Base-by-base conservation (phyloP, 2,888 invertebrate genomes). In the Mimachlamys varia region DNA sequence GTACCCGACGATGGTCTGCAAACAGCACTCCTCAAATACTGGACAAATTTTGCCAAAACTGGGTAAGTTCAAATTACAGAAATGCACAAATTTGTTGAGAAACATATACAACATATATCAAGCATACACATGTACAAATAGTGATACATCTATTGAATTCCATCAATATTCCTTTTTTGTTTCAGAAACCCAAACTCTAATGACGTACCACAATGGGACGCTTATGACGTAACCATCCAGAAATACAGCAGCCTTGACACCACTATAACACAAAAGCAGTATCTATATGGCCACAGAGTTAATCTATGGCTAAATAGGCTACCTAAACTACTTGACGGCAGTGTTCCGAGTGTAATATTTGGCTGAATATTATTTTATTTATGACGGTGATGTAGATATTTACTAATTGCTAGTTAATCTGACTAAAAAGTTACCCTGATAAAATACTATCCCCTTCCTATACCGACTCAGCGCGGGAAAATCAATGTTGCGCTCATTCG, bases 21-120 rank as follows among this genome's bases (percentile, higher is more conserved):
- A 76, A 76, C 33, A 12, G 13, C 76, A 0, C 27, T 76, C 22
- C 76, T 76, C 27, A 76, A 76, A 15, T 76, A 76, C 76, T 76
- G 76, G 76, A 76, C 76, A 5, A 76, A 76, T 27, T 76, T 76
- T 33, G 76, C 76, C 22, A 76, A 76, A 33, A 76, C 76, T 76
- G 76, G 76, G 76, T 76, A 76, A 76, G 76, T 3, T 76, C 22
- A 10, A 22, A 2, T 58, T 4, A 58, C 58, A 17, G 19, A 44
- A 44, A 19, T 58, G 22, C 22, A 19, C 22, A 58, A 19, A 22
- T 58, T 58, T 58, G 44, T 44, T 44, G 44, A 5, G 44, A 44
- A n/a, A n/a, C n/a, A n/a, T n/a, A n/a, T n/a, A n/a, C n/a, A n/a
- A n/a, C n/a, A n/a, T n/a, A n/a, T n/a, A n/a, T n/a, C n/a, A n/a